These are phyloP conservation scores for Gracilinanus agilis DNA, from an alignment of 2,113 vertebrate species.

Conservation along the genomic window DNA sequence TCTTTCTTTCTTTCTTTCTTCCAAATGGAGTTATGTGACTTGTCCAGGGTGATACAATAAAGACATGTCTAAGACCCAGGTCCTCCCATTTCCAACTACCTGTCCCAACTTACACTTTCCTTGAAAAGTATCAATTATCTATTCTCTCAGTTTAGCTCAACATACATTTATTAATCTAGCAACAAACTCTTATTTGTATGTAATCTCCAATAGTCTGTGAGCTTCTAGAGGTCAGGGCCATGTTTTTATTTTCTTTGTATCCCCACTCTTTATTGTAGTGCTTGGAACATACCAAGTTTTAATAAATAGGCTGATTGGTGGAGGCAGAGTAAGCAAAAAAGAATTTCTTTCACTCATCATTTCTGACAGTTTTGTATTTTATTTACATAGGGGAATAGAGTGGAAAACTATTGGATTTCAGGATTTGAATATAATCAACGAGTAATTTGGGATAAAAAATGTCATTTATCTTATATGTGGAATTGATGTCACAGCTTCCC, in stretches of 20 bases:
- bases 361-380: not conserved
- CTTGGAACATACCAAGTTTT: not conserved
- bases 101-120: no score
- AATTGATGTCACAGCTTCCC: slow-evolving; percentile 22
- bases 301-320: not conserved
- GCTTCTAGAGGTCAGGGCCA: not conserved
- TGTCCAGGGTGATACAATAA: no score
- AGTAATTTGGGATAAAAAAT: not conserved
- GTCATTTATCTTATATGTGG: not conserved
- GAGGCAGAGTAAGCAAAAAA: not conserved
- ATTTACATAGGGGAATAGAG: not conserved
- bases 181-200: not conserved
- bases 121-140: not conserved
- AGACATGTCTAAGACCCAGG: no score
- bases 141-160: not conserved
- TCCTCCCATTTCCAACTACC: no score
- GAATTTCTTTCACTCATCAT: not conserved
- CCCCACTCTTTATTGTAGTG: not conserved
- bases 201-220: not conserved
- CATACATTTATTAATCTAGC: not conserved
- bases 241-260: not conserved
- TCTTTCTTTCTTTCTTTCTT: no score
- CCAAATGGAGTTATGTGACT: no score
- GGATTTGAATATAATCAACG: not conserved
- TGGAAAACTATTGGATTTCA: not conserved